Conservation (phyloP, 2,888 invertebrate species). For the Julus scanicus region DNA sequence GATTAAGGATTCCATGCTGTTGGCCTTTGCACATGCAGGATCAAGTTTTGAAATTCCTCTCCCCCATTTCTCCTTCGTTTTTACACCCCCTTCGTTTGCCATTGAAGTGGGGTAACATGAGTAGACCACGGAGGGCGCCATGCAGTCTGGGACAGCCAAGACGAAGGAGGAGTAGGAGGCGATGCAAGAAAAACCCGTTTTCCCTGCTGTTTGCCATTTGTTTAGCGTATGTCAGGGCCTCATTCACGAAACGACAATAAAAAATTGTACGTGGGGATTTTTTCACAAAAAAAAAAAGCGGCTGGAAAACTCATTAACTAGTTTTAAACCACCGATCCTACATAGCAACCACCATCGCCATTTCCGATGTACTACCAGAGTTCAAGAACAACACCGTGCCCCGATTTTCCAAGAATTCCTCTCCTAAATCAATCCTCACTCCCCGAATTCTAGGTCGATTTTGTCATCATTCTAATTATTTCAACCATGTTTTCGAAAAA, state of each 20-base stretch:
- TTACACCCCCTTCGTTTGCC: conserved; percentile 1
- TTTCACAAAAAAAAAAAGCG: neutral
- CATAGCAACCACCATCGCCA: neutral
- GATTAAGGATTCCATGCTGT: conserved; percentile 34
- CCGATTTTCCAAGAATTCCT: neutral
- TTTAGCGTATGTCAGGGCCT: conserved; percentile 46
- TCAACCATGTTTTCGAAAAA: neutral
- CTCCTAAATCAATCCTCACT: conserved; percentile 21
- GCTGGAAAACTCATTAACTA: conserved; percentile 50
- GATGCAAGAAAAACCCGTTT: conserved; percentile 45
- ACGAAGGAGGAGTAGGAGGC: neutral
- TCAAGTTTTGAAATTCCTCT: conserved; percentile 5
- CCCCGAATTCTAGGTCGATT: neutral
- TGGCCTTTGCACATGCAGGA: conserved; percentile 12
- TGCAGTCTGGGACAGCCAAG: conserved; percentile 44
- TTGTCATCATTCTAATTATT: neutral
- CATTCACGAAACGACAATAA: neutral
- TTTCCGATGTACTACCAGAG: neutral
- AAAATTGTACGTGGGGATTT: conserved; percentile 24
- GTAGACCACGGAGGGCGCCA: conserved; percentile 49
- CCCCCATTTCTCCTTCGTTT: neutral
- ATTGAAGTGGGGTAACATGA: conserved; percentile 48
- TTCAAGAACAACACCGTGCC: conserved; percentile 14
- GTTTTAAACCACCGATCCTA: conserved; percentile 32
- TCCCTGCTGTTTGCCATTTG: conserved; percentile 50